Conservation (phyloP, 2,888 invertebrate genomes). For the Sepiola atlantica region DNA sequence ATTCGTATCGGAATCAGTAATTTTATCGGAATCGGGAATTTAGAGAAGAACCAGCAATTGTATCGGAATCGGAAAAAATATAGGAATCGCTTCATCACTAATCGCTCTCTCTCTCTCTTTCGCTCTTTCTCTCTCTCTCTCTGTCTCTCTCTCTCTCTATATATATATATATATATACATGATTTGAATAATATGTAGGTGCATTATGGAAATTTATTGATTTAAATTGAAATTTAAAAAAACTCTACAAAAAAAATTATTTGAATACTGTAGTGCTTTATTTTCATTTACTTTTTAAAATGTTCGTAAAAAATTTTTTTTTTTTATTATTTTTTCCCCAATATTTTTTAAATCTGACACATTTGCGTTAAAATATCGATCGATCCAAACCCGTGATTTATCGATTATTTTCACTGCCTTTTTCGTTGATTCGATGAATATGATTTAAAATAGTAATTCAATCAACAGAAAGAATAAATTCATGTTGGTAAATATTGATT, state of each 20-base stretch:
- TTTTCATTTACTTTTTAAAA: background rate
- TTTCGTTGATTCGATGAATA: background rate
- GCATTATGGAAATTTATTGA: background rate
- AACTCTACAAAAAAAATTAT: background rate
- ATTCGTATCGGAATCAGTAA: too few relatives aligned
- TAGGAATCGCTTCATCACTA: too few relatives aligned
- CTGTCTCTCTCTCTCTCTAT: too few relatives aligned
- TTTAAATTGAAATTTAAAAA: background rate
- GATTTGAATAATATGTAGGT: too few relatives aligned
- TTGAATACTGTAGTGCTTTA: too few relatives aligned
- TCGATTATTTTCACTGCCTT: background rate
- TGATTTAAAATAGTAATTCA: background rate
- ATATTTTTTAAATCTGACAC: background rate
- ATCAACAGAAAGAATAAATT: background rate
- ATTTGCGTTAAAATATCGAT: background rate
- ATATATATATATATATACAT: too few relatives aligned
- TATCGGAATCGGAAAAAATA: too few relatives aligned
- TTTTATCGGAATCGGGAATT: too few relatives aligned
- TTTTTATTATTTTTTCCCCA: background rate
- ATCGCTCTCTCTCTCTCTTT: too few relatives aligned
- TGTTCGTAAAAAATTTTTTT: background rate
- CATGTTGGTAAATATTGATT: background rate
- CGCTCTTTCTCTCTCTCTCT: too few relatives aligned
- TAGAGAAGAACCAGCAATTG: too few relatives aligned
- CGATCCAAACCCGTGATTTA: background rate